Base-by-base conservation (phyloP, 1,140 invertebrate genomes). In the Apis laboriosa region DNA sequence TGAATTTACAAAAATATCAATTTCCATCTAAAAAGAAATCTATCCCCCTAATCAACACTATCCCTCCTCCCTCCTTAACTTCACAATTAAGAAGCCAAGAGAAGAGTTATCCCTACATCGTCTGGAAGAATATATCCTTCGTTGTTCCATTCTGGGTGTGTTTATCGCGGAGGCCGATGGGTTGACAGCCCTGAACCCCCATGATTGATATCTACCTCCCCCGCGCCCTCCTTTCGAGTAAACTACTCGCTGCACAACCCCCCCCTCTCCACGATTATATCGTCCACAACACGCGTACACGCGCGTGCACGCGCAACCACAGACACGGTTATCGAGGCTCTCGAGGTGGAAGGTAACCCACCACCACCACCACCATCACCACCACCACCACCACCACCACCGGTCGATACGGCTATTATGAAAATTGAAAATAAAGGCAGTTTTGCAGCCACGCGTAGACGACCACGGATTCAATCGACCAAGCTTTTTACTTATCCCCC, bases 121-220 rank as follows among this genome's bases (percentile, higher is more conserved):
- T 43, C 34, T 5, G 34, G 34, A 43, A 43, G 34, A 43, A 43
- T 43, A 43, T 43, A 43, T 43, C 5, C 34, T 7, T 43, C 70
- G 61, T 77, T 84, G 81, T 84, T 60, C 71, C 85, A 70, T 70
- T 84, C 77, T 75, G 67, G 73, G 74, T 87, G 85, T 87, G 85
- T 87, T 87, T 87, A 87, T 87, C 85, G 63, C 80, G 58, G 53
- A 63, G 66, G 17, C 72, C 86, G 67, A 19, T 56, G 72, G 61
- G 75, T 73, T 89, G 88, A 90, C 89, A 89, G 86, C 63, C 79
- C 66, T 90, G 85, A 90, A 85, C 88, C 88, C 72, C 83, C 83
- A 90, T 90, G 89, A 90, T 90, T 90, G 89, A 90, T 90, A 90
- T 88, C 80, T 83, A 83, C 66, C 83, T 68, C 73, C 77, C 76